phyloP scores from a whole-genome alignment of 2,797 vertebrate genomes.

The Tenualosa thibaudeaui region DNA sequence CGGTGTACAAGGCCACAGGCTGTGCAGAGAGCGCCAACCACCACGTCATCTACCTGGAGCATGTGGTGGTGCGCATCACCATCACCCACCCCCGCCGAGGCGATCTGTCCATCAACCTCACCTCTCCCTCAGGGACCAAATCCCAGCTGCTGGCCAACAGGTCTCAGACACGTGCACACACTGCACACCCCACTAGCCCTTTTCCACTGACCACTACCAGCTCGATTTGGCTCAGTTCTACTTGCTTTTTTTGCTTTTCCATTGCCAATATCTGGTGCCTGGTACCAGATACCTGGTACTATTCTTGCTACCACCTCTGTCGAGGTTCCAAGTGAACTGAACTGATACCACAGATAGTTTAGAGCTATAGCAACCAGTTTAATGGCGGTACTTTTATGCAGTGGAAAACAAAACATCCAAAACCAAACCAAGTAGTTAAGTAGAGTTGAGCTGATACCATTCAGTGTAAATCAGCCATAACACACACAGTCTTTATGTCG shows the following conservation, averaged over 20 bases:
- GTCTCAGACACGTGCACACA: not conserved
- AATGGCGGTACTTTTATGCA: no score
- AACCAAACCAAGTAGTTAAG: not conserved
- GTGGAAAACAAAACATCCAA: not conserved
- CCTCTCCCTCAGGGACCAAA: constrained; percentile 96
- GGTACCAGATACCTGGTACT: no score
- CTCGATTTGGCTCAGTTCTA: no score
- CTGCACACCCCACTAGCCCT: not conserved
- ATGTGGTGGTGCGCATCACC: constrained; percentile 93
- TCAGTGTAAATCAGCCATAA: no score
- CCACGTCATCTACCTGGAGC: constrained; percentile 95
- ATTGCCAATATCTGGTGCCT: no score
- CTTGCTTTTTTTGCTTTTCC: no score
- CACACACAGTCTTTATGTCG: not conserved
- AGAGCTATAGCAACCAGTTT: no score
- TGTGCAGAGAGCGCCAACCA: constrained; percentile 93
- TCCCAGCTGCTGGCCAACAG: constrained; percentile 86
- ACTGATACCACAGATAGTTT: no score
- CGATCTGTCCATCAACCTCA: constrained; percentile 96
- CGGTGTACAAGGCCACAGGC: constrained; percentile 96
- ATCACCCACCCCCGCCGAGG: constrained; percentile 95
- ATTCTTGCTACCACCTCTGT: no score
- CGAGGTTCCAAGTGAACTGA: no score
- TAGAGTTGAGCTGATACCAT: no score
- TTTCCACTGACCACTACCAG: no score